These are phyloP conservation scores for Alexandromys fortis DNA, from an alignment of 2,113 vertebrate species.

Conservation along the genomic window DNA sequence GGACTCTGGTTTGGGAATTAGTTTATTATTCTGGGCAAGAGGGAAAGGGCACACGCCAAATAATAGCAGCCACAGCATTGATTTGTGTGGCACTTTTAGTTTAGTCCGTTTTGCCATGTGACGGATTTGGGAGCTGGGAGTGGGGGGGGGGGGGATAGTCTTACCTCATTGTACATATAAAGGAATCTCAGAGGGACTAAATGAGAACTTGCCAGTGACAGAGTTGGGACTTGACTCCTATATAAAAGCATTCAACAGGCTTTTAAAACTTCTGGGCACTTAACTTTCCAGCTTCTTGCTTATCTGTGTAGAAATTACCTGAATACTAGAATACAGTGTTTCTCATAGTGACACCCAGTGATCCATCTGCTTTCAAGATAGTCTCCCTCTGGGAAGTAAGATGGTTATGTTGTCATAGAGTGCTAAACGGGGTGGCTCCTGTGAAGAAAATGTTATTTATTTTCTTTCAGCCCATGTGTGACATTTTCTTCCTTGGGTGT, in stretches of 20 bases:
- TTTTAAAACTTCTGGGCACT: constrained; percentile 49
- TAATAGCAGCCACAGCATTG: constrained; percentile 49
- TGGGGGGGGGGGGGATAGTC: not conserved
- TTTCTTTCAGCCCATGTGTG: constrained; percentile 21
- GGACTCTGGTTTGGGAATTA: constrained; percentile 64
- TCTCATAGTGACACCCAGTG: constrained; percentile 4
- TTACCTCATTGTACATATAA: not conserved
- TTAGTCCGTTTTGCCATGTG: not conserved
- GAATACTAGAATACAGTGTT: not conserved
- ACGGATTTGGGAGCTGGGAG: constrained; percentile 16
- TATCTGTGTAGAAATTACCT: not conserved
- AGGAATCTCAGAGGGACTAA: not conserved
- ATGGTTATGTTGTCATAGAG: not conserved
- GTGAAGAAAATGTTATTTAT: constrained; percentile 29
- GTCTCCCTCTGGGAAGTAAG: not conserved
- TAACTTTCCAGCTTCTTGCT: constrained; percentile 15
- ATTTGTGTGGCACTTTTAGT: not conserved
- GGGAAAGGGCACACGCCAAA: constrained; percentile 50
- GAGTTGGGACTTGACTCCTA: constrained; percentile 28
- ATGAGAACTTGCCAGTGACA: not conserved
- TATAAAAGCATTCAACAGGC: not conserved
- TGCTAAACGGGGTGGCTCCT: not conserved
- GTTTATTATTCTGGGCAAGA: constrained; percentile 75
- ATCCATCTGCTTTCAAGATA: constrained; percentile 25
- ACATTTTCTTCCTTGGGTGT: constrained; percentile 67